Conservation (phyloP, 2,888 invertebrate genomes). For the Nesidiocoris tenuis region DNA sequence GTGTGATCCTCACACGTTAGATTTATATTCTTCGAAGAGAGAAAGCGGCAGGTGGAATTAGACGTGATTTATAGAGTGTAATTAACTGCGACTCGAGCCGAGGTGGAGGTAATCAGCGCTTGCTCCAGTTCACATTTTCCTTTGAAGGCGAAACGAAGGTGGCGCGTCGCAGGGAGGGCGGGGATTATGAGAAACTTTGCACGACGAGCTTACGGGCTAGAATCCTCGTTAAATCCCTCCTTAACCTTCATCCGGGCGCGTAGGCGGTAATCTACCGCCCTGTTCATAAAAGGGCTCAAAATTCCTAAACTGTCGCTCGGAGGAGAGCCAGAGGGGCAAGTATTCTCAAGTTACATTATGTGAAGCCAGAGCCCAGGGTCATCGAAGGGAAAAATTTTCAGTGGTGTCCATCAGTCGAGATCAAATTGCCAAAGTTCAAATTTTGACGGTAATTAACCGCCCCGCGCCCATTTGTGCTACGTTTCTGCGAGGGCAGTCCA, state of each 20-base stretch:
- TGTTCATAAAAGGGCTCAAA: too few species aligned
- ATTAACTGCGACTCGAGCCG: constrained; percentile 14
- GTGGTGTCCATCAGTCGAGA: too few species aligned
- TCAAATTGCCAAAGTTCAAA: too few species aligned
- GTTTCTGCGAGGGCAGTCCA: too few species aligned
- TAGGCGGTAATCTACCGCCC: too few species aligned
- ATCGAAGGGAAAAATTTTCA: too few species aligned
- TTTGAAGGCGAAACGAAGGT: constrained; percentile 10
- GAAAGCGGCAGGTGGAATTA: background rate
- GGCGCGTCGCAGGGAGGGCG: background rate
- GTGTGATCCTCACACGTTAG: background rate
- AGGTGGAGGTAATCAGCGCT: constrained; percentile 21
- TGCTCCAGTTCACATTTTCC: constrained; percentile 24
- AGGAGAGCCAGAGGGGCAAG: too few species aligned
- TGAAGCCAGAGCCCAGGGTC: too few species aligned
- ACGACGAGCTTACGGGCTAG: background rate
- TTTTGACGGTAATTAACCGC: too few species aligned
- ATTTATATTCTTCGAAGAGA: background rate
- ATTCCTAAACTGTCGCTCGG: too few species aligned
- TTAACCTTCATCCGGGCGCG: constrained; percentile 2
- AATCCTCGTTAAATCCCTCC: constrained; percentile 13
- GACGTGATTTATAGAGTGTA: constrained; percentile 25
- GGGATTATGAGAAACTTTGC: constrained; percentile 22
- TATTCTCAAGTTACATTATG: too few species aligned
- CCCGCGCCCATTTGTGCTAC: too few species aligned